These are phyloP conservation scores for Darevskia nairensis DNA, from an alignment of 2,797 vertebrate genomes.

Conservation along the genomic window DNA sequence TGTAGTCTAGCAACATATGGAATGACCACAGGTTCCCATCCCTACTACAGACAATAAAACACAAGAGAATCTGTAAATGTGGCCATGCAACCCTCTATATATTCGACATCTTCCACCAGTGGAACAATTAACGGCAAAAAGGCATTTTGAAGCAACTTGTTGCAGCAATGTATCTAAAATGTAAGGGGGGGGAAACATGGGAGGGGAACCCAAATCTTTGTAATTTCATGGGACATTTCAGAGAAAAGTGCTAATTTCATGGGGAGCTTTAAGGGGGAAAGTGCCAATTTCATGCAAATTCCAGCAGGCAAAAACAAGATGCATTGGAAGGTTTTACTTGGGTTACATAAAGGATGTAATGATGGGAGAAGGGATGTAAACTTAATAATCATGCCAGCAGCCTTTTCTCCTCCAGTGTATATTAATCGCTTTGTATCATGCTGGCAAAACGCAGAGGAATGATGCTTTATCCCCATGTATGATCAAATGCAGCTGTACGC, in stretches of 20 bases:
- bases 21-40: background rate
- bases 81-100: constrained; percentile 16
- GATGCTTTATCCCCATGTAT: constrained; percentile 44
- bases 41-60: background rate
- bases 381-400: constrained; percentile 61
- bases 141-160: constrained; percentile 36
- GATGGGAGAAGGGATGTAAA: constrained; percentile 50
- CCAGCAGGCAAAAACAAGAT: constrained; percentile 22
- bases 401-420: constrained; percentile 35
- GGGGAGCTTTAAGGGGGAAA: constrained; percentile 37
- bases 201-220: constrained; percentile 21
- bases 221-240: constrained; percentile 52
- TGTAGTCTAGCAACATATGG: too few species aligned
- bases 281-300: constrained; percentile 63
- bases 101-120: constrained; percentile 26
- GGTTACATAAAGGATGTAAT: constrained; percentile 52
- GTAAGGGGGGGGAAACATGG: constrained; percentile 24
- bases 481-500: constrained; percentile 56
- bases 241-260: constrained; percentile 53
- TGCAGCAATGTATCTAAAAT: constrained; percentile 34
- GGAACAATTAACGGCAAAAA: constrained; percentile 13
- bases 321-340: constrained; percentile 55
- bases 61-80: background rate
- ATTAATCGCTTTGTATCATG: constrained; percentile 39
- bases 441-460: constrained; percentile 47